Percentiles rank a stretch among this genome's conserved stretches.
These are phyloP conservation scores for Leptopilina boulardi DNA, from an alignment of 1,140 invertebrate genomes.

Conservation along the genomic window DNA sequence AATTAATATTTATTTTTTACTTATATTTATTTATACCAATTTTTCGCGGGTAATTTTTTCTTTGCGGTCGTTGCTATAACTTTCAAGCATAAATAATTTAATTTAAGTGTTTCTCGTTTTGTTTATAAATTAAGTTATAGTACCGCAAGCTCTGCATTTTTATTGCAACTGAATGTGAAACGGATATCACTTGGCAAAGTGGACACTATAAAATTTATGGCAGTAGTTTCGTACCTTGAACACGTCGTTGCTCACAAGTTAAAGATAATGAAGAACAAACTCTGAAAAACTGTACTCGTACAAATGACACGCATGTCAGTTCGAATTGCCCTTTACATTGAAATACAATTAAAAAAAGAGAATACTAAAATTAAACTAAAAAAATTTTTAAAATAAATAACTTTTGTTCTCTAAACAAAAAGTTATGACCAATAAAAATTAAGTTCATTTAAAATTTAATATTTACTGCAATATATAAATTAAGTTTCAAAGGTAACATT, in stretches of 20 bases:
- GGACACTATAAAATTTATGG: neutral
- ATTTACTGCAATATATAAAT: no score
- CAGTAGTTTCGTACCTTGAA: conserved; percentile 1
- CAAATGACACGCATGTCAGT: no score
- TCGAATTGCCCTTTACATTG: no score
- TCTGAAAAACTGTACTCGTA: neutral
- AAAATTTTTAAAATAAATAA: no score
- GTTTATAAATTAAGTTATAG: neutral
- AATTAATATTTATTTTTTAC: no score
- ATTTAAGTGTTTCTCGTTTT: neutral
- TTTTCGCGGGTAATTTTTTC: neutral
- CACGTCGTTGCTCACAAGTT: neutral
- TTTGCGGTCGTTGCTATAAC: neutral
- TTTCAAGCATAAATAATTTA: neutral
- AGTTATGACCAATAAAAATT: no score
- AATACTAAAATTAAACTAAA: no score
- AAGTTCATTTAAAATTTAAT: no score
- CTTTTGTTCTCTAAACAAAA: no score
- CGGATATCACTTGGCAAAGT: neutral
- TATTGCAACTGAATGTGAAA: neutral
- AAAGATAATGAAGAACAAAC: neutral
- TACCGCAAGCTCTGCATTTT: neutral
- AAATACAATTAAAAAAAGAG: no score
- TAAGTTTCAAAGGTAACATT: no score
- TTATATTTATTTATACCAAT: neutral